Conservation (phyloP, 2,888 invertebrate species). For the Heliconius charithonia region DNA sequence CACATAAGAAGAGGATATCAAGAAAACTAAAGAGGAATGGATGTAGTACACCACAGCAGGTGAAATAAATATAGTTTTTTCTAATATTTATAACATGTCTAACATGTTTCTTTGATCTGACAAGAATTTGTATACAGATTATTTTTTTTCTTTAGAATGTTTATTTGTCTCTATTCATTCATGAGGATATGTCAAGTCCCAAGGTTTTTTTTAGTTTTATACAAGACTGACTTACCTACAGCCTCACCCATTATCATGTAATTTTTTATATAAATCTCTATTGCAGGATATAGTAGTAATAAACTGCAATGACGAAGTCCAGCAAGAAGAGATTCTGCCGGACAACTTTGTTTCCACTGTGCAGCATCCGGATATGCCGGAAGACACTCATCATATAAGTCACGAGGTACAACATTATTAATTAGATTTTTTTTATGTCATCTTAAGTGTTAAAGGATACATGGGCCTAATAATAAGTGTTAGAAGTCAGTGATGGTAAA, state of each 20-base stretch:
- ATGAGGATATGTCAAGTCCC: no score
- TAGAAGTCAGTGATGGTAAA: no score
- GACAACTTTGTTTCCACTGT: constrained; percentile 63
- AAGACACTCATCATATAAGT: constrained; percentile 70
- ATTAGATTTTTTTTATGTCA: neutral
- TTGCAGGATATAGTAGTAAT: constrained; percentile 73
- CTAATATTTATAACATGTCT: neutral
- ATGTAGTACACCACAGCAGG: constrained; percentile 72
- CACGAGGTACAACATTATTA: constrained; percentile 64
- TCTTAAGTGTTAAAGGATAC: no score
- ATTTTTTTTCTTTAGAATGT: no score
- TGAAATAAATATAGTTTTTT: constrained; percentile 42
- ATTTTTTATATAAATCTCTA: neutral
- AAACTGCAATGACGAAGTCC: constrained; percentile 65
- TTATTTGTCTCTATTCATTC: no score
- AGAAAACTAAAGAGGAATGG: constrained; percentile 84
- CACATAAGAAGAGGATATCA: constrained; percentile 94
- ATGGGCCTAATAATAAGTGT: no score
- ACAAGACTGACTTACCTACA: neutral
- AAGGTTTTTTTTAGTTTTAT: no score
- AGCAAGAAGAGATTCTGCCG: constrained; percentile 74
- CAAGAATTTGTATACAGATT: no score
- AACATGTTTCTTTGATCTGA: no score
- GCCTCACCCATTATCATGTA: neutral
- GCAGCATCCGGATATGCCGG: constrained; percentile 53